A percentile compares a stretch with the other conserved stretches of the same genome.
Conservation (phyloP, 2,797 vertebrate species). For the Dipus sagitta region DNA sequence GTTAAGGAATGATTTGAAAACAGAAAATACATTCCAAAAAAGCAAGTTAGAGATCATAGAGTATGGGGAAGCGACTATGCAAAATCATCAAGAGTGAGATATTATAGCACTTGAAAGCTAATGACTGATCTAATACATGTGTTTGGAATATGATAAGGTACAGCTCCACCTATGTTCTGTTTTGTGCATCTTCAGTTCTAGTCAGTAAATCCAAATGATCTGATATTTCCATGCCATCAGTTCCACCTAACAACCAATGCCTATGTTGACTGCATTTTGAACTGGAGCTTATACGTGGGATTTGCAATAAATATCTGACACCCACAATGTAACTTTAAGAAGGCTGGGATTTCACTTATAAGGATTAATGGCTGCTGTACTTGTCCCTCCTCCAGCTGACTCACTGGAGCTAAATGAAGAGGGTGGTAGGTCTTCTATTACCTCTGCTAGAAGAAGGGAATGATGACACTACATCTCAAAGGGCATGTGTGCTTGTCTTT, state of each 20-base stretch:
- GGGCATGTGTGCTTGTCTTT: background rate
- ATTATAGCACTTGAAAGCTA: accelerated
- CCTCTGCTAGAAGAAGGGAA: background rate
- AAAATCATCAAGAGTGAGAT: background rate
- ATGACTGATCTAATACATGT: no score
- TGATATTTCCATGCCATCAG: background rate
- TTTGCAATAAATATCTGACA: background rate
- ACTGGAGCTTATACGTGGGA: background rate
- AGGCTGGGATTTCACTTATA: background rate
- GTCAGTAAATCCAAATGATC: background rate
- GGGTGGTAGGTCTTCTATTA: background rate
- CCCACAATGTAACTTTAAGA: background rate
- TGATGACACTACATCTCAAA: background rate
- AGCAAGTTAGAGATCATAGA: no score
- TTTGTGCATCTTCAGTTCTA: background rate
- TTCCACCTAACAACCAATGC: no score
- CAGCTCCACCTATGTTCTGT: background rate
- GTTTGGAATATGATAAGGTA: background rate
- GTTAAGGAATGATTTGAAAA: no score
- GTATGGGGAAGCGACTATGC: no score
- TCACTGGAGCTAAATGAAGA: background rate
- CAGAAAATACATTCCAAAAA: no score
- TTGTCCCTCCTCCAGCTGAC: background rate
- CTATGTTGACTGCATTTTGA: background rate
- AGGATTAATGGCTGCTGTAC: background rate